A percentile compares a stretch with the other conserved stretches of the same genome.
Conservation (phyloP, 1,140 invertebrate genomes). For the Gonioctena quinquepunctata region DNA sequence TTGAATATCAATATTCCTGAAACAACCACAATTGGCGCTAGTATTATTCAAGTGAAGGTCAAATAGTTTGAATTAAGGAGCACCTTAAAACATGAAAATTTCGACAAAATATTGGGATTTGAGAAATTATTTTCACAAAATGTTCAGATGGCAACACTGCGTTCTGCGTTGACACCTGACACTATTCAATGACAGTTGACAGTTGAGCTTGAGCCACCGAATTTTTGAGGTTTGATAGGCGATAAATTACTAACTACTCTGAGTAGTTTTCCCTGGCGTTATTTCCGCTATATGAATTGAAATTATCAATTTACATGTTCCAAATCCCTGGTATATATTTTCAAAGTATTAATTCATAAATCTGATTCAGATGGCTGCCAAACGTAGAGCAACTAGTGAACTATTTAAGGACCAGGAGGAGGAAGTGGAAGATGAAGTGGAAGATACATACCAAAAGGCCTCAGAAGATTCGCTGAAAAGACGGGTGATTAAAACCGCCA, state of each 20-base stretch:
- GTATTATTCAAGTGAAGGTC: too few species aligned
- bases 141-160: too few species aligned
- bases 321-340: background rate
- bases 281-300: background rate
- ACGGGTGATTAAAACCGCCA: conserved; percentile 78
- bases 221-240: too few species aligned
- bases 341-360: background rate
- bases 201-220: too few species aligned
- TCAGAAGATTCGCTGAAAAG: conserved; percentile 71
- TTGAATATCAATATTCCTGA: too few species aligned
- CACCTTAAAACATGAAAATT: too few species aligned
- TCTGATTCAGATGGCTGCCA: conserved; percentile 66
- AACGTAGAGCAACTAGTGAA: conserved; percentile 75
- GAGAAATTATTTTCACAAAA: background rate
- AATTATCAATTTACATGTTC: background rate
- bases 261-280: too few species aligned
- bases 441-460: conserved; percentile 75
- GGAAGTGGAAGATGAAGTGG: conserved; percentile 85
- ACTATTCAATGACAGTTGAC: background rate
- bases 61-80: background rate
- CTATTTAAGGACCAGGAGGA: conserved; percentile 83
- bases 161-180: too few species aligned
- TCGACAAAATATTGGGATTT: too few species aligned
- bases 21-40: too few species aligned
- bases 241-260: too few species aligned